Evolutionary conservation across 2,113 vertebrate genomes (phyloP), one percentile per base, ranked within the genome.

Genomic region (Speoplatyrhinus poulsoni): DNA sequence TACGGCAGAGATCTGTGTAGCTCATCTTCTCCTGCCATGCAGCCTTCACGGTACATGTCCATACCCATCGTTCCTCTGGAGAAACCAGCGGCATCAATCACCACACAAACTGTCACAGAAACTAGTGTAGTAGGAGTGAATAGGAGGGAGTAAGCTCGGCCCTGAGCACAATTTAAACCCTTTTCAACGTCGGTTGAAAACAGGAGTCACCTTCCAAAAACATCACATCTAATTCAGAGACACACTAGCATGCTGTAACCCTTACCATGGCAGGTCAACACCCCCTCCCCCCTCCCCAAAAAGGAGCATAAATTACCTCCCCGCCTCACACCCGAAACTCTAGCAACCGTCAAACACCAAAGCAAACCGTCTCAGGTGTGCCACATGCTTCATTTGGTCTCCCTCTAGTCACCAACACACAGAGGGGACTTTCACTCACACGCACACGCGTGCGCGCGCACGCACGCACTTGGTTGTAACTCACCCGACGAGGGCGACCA

Each of bases 401-500:
- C 7, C 36, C 36, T 19, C 71, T 11, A 3, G 13, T 13, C 7
- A 49, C 19, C 49, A 6, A 15, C 64, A 56, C 64, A 46, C 13
- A 9, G 52, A 16, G 13, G 52, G 9, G 52, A 54, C 52, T 54
- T n/a, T 15, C 9, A 56, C 4, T 19, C 46, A 26, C 61, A 49
- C 47, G 2, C 5, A 26, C 16, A 50, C 62, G 46, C 56, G 50
- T 46, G 46, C 58, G 26, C 66, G 17, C 47, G 32, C 12, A 65
- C 55, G 47, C 63, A 19, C 58, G 41, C 12, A 60, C 58, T 19
- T 57, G 17, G 13, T 7, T 53, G 80, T 89, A 92, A 98, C 96
- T 98, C 91, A 98, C 95, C 96, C 95, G 55, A 94, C 95, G 74
- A 98, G 91, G 79, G 94, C 89, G 88, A 95, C 95, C 95, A 97